phyloP scores from a whole-genome alignment of 92 coral and sea anemone genomes.

The Muricea muricata region DNA sequence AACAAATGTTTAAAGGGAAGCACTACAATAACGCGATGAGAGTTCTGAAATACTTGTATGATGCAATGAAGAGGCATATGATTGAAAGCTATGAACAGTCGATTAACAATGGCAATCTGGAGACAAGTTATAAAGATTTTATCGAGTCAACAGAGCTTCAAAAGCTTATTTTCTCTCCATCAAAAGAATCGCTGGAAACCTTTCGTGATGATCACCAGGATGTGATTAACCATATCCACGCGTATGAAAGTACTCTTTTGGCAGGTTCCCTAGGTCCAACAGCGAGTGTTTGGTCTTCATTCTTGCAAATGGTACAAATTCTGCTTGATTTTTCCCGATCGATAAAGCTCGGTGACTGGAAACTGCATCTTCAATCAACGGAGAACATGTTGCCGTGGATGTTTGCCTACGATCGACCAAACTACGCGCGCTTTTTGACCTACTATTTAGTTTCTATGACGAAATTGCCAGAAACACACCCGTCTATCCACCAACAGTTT shows the following conservation, averaged over 20 bases:
- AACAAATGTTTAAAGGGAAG: too few relatives aligned
- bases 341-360: background rate
- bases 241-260: background rate
- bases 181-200: background rate
- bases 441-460: background rate
- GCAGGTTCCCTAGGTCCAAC: background rate
- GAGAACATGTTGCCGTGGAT: constrained; percentile 3
- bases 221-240: background rate
- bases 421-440: background rate
- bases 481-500: background rate
- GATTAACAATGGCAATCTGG: background rate
- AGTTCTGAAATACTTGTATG: constrained; percentile 16
- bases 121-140: background rate
- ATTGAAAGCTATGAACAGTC: constrained; percentile 20
- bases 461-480: constrained; percentile 3
- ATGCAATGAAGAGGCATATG: constrained; percentile 5
- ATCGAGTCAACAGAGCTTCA: background rate
- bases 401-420: background rate
- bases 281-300: background rate
- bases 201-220: background rate
- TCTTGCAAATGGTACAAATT: background rate
- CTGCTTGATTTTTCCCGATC: background rate
- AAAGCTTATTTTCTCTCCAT: background rate
- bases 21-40: constrained; percentile 30
- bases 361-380: background rate